Evolutionary conservation across 1,140 invertebrate species (phyloP).

Genomic region (Ceratina calcarata): DNA sequence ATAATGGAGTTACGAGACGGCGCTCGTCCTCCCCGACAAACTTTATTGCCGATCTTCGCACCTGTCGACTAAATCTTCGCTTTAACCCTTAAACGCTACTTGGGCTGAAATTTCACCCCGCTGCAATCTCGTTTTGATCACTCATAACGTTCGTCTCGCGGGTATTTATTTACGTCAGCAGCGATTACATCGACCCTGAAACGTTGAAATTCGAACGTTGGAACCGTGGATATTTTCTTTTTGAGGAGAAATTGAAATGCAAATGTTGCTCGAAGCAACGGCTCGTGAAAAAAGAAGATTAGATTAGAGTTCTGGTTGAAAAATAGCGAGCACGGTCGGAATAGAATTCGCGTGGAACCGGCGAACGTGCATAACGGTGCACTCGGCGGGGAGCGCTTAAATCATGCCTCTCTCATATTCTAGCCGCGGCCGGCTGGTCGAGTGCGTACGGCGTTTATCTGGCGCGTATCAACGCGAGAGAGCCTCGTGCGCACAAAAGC

Average conservation of each 20-base stretch:
- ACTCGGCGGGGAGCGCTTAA: background rate
- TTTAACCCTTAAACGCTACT: no score
- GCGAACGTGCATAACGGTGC: slow-evolving; percentile 20
- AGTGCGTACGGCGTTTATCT: slow-evolving; percentile 35
- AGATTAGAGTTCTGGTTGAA: background rate
- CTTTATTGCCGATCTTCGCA: slow-evolving; percentile 44
- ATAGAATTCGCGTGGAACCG: slow-evolving; percentile 15
- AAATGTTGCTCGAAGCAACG: no score
- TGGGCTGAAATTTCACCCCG: no score
- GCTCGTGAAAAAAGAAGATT: background rate
- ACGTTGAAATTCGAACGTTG: no score
- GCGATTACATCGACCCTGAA: no score
- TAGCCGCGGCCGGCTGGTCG: background rate
- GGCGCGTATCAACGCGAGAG: slow-evolving; percentile 9
- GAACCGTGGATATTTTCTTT: no score
- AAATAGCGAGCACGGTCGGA: background rate
- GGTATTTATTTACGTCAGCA: no score
- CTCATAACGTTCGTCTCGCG: no score
- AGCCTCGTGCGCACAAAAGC: slow-evolving; percentile 9
- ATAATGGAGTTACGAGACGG: slow-evolving; percentile 62
- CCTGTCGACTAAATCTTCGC: slow-evolving; percentile 47
- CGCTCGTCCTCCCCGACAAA: slow-evolving; percentile 18
- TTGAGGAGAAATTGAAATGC: no score
- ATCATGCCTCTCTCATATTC: slow-evolving; percentile 20
- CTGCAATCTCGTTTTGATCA: no score